Evolutionary conservation across 2,888 invertebrate species (phyloP).

Genomic region (Caenorhabditis plicata): DNA sequence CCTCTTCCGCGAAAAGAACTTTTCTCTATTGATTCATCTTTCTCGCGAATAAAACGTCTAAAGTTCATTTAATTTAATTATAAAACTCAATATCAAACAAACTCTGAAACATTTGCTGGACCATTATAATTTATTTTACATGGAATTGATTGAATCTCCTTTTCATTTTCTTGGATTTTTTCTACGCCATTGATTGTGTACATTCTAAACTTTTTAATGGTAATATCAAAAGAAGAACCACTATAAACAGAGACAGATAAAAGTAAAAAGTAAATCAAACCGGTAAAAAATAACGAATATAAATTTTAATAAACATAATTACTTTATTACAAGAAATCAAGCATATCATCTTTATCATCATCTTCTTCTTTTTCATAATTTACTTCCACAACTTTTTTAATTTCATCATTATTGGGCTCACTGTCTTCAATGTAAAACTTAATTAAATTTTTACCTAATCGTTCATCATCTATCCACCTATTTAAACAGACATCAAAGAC

Average conservation of each 20-base stretch:
- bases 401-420: not conserved
- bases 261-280: not conserved
- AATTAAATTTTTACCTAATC: conserved; percentile 12
- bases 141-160: conserved; percentile 49
- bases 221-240: not conserved
- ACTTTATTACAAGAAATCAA: conserved; percentile 20
- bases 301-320: not conserved
- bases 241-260: not conserved
- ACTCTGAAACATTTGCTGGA: conserved; percentile 30
- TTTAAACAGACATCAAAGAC: not conserved
- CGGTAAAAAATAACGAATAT: not conserved
- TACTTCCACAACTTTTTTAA: not conserved
- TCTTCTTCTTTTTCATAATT: conserved; percentile 7
- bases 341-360: conserved; percentile 6
- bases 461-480: conserved; percentile 18
- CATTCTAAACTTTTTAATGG: not conserved
- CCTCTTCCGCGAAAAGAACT: conserved; percentile 34
- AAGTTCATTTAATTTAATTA: too few relatives aligned
- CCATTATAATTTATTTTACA: conserved; percentile 48
- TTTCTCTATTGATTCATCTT: conserved; percentile 10
- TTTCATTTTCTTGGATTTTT: conserved; percentile 5
- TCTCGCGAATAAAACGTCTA: conserved; percentile 19
- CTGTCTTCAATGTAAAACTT: conserved; percentile 1
- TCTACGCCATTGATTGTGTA: conserved; percentile 15
- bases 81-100: not conserved